Evolutionary conservation across 2,888 invertebrate genomes (phyloP).

Genomic region (Schizotus pectinicornis): DNA sequence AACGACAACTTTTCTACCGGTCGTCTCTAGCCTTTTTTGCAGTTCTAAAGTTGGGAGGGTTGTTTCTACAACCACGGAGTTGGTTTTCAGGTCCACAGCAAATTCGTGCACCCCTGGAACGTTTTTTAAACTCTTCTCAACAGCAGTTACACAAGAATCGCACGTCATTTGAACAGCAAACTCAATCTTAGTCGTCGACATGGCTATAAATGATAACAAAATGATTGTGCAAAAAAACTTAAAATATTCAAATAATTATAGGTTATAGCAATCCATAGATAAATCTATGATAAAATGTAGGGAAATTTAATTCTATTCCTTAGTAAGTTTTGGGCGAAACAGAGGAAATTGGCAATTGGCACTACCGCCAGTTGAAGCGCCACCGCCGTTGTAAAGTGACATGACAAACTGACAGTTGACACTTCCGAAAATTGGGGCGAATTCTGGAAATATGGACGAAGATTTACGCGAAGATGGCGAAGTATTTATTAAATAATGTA

Average conservation of each 20-base stretch:
- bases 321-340: too few relatives aligned
- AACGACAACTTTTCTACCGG: slow-evolving; percentile 77
- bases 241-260: too few relatives aligned
- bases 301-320: too few relatives aligned
- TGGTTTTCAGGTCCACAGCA: slow-evolving; percentile 64
- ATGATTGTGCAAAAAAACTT: too few relatives aligned
- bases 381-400: too few relatives aligned
- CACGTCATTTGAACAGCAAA: slow-evolving; percentile 71
- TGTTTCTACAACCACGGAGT: slow-evolving; percentile 74
- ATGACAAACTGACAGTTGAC: too few relatives aligned
- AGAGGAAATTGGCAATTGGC: too few relatives aligned
- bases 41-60: slow-evolving; percentile 66
- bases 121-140: slow-evolving; percentile 58
- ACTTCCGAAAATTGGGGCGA: too few relatives aligned
- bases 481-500: slow-evolving; percentile 19
- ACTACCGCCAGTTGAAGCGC: too few relatives aligned
- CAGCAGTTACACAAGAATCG: slow-evolving; percentile 61
- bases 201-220: slow-evolving; percentile 19
- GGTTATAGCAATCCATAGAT: too few relatives aligned
- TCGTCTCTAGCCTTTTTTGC: slow-evolving; percentile 60
- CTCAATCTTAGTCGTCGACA: slow-evolving; percentile 63
- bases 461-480: slow-evolving; percentile 41
- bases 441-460: slow-evolving; percentile 15
- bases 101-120: slow-evolving; percentile 60
- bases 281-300: too few relatives aligned